phyloP scores from a whole-genome alignment of 2,888 invertebrate species.

The Rhaphigaster nebulosa region DNA sequence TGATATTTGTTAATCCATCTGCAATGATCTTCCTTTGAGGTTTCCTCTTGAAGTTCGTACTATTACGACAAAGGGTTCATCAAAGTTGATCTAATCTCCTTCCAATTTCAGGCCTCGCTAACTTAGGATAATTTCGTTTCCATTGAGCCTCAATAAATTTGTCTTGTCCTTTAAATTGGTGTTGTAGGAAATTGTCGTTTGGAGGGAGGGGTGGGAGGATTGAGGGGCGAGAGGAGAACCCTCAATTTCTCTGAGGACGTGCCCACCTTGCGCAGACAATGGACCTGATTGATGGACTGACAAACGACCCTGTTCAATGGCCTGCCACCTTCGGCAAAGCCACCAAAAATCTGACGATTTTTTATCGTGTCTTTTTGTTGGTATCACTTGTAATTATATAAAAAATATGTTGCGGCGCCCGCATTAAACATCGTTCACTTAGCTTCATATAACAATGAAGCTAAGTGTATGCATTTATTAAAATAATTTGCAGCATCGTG shows the following conservation, averaged over 20 bases:
- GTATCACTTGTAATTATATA: not conserved
- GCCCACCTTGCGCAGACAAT: slow-evolving; percentile 22
- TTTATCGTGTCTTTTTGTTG: not conserved
- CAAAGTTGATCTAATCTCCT: slow-evolving; percentile 13
- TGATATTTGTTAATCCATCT: not conserved
- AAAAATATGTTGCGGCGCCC: not conserved
- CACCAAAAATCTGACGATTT: not conserved
- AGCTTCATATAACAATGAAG: too few relatives aligned
- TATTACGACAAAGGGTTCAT: not conserved
- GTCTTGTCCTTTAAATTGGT: slow-evolving; percentile 26
- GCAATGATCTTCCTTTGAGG: not conserved
- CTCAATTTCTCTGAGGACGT: slow-evolving; percentile 18
- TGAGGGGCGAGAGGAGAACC: not conserved
- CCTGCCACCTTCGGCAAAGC: not conserved
- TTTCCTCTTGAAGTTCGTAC: not conserved
- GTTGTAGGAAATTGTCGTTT: slow-evolving; percentile 30
- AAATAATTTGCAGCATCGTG: too few relatives aligned
- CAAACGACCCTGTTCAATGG: slow-evolving; percentile 10
- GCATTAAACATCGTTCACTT: too few relatives aligned
- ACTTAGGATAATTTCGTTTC: slow-evolving; percentile 32
- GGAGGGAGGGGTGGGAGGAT: not conserved
- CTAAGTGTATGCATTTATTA: too few relatives aligned
- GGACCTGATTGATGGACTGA: slow-evolving; percentile 23
- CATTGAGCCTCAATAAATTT: slow-evolving; percentile 26
- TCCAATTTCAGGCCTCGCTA: slow-evolving; percentile 28